Conservation (phyloP, 2,888 invertebrate species). For the Melinaea menophilus region DNA sequence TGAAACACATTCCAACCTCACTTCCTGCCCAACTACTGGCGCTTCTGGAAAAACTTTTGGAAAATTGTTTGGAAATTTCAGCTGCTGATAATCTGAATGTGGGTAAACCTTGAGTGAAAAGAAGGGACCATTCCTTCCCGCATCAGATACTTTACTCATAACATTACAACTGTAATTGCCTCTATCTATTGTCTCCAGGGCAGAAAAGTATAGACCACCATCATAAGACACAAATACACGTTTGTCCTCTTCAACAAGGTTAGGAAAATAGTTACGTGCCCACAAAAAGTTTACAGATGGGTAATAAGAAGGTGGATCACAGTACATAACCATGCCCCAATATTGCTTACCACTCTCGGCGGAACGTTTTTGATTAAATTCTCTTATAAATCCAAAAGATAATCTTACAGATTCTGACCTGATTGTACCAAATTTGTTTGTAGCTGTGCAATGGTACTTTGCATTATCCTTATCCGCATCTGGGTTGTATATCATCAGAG, state of each 20-base stretch:
- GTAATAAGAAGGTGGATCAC: conserved; percentile 95
- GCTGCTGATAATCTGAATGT: conserved; percentile 92
- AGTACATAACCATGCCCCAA: conserved; percentile 95
- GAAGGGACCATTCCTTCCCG: conserved; percentile 93
- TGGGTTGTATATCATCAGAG: conserved; percentile 91
- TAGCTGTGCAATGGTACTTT: conserved; percentile 93
- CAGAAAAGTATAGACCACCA: conserved; percentile 96
- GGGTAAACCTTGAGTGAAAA: conserved; percentile 89
- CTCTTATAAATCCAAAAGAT: conserved; percentile 93
- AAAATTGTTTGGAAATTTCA: conserved; percentile 96
- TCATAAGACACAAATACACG: conserved; percentile 96
- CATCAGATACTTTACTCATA: conserved; percentile 90
- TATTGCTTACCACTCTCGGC: conserved; percentile 91
- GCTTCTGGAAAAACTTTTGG: conserved; percentile 97
- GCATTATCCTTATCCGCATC: conserved; percentile 89
- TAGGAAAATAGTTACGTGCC: conserved; percentile 93
- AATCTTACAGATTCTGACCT: conserved; percentile 92
- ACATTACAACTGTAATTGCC: conserved; percentile 96
- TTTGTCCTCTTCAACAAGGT: conserved; percentile 95
- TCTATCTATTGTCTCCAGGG: conserved; percentile 92
- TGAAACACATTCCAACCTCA: conserved; percentile 95
- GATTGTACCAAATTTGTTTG: conserved; percentile 92
- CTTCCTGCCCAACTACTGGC: conserved; percentile 92
- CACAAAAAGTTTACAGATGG: conserved; percentile 94
- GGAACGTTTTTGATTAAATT: conserved; percentile 92